Conservation (phyloP, 2,113 vertebrate genomes). For the Stegostoma tigrinum region DNA sequence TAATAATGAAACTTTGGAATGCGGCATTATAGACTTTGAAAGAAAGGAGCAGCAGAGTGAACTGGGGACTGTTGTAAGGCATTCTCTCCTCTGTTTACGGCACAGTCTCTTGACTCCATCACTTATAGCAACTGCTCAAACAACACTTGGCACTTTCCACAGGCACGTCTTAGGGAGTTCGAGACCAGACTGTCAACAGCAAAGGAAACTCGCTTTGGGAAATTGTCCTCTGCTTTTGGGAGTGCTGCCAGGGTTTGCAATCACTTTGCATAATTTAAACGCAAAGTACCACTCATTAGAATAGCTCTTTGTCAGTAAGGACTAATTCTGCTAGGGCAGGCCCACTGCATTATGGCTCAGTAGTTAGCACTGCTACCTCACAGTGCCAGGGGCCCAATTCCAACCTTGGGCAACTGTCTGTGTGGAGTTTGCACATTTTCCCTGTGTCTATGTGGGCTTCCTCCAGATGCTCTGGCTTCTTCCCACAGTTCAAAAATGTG, state of each 20-base stretch:
- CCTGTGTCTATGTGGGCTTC: too few relatives aligned
- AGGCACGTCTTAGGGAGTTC: background rate
- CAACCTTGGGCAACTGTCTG: too few relatives aligned
- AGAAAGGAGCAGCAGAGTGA: background rate
- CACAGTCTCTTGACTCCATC: background rate
- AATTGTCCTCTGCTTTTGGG: background rate
- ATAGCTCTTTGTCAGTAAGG: background rate
- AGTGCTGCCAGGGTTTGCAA: background rate
- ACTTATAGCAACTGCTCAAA: background rate
- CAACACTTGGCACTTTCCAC: background rate
- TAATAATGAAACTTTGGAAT: background rate
- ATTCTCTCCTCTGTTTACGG: background rate
- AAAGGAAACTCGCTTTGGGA: background rate
- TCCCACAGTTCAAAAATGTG: too few relatives aligned
- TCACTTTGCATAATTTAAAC: background rate
- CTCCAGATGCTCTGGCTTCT: too few relatives aligned
- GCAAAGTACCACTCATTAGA: background rate
- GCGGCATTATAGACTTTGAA: constrained; percentile 1
- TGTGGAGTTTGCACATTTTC: too few relatives aligned
- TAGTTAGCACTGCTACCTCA: too few relatives aligned
- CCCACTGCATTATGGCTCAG: background rate
- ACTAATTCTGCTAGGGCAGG: background rate
- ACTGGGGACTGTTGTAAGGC: background rate
- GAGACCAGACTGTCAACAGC: background rate
- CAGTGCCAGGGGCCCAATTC: too few relatives aligned